Base-by-base conservation (phyloP, 2,797 vertebrate genomes). In the Macropus fuliginosus region DNA sequence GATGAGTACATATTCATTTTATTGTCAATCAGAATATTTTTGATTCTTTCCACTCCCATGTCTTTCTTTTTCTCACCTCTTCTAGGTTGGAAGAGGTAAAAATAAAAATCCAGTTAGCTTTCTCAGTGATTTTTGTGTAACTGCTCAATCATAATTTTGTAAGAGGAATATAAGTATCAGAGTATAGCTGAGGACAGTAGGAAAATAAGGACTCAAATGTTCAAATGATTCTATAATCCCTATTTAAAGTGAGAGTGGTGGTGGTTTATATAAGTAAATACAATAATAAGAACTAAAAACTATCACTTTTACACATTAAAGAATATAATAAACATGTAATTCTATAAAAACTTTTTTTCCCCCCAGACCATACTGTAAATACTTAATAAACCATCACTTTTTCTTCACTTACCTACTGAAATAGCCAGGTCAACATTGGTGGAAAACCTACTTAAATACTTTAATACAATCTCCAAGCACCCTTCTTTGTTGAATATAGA, bases 401-500 rank as follows among this genome's bases (percentile, higher is more conserved):
- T 96, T 97, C 95, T 94, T 55, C 31, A 98, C 99, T 98, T 98
- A 99, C 99, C 99, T 98, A 99, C 99, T 96, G 99, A 99, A 97
- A 99, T 98, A 96, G 99, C 99, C 98, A 99, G 98, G 96, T 99
- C 99, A 87, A 99, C 96, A 40, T 99, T 99, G n/a, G 99, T 98
- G 55, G 98, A 95, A 97, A 99, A 99, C 96, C 98, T 99, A 98
- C 99, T 99, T 97, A 99, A 98, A 98, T 98, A 99, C 96, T 98
- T 99, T 95, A 99, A 97, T 6, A 99, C 98, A 98, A 99, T 94
- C 92, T 99, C 99, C 97, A 99, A 98, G 93, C 99, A 99, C 90
- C 99, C 99, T 52, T 99, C 98, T 98, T 99, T 99, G 98, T 99
- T 99, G 98, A 99, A 99, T 97, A 99, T 96, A 16, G 98, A 98